A percentile compares a stretch with the other conserved stretches of the same genome.
Evolutionary conservation across 2,797 vertebrate species (phyloP).

Genomic region (Amblyopsis hoosieri): DNA sequence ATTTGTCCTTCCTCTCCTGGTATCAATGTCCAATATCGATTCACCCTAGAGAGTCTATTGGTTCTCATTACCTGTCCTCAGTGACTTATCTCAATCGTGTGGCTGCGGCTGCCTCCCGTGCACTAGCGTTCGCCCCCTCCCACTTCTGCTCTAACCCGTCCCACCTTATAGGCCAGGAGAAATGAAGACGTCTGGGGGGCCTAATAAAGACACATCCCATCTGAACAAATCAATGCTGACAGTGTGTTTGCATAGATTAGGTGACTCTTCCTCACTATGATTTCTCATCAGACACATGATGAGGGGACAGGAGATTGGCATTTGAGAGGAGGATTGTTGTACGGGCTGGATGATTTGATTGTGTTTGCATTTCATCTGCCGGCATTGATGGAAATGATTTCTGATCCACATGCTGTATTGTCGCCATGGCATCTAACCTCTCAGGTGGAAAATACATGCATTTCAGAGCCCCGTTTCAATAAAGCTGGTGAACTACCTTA

Average conservation of each 20-base stretch:
- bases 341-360: constrained; percentile 73
- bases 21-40: constrained; percentile 75
- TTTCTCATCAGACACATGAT: constrained; percentile 75
- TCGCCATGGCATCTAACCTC: constrained; percentile 61
- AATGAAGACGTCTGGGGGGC: constrained; percentile 57
- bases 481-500: constrained; percentile 51
- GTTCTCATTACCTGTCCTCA: constrained; percentile 77
- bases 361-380: constrained; percentile 78
- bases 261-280: constrained; percentile 69
- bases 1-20: constrained; percentile 72
- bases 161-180: constrained; percentile 36
- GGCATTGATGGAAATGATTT: constrained; percentile 72
- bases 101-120: constrained; percentile 60
- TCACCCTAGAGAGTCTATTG: constrained; percentile 68
- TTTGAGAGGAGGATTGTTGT: constrained; percentile 61
- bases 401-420: constrained; percentile 54
- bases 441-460: constrained; percentile 76
- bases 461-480: constrained; percentile 74
- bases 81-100: constrained; percentile 79
- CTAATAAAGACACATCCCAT: constrained; percentile 78
- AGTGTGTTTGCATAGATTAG: constrained; percentile 81
- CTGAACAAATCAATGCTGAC: constrained; percentile 78
- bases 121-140: constrained; percentile 26
- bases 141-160: constrained; percentile 40
- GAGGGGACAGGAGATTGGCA: constrained; percentile 72